Base-by-base conservation (phyloP, 2,888 invertebrate genomes). In the Andrena bucephala region DNA sequence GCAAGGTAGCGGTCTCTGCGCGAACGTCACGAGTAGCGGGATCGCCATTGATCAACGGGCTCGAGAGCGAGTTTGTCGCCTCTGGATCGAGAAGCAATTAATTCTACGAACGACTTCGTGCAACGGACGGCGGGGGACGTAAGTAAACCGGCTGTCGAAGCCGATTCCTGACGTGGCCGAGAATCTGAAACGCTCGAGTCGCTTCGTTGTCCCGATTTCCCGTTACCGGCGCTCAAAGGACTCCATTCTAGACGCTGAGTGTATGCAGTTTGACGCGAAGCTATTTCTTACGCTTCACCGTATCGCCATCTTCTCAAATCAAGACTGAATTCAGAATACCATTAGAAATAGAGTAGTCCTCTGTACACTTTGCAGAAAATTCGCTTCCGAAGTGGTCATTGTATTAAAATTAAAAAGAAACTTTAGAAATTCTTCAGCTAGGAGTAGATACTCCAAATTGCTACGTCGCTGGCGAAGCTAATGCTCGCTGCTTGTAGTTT, bases 11-110 rank as follows among this genome's bases (percentile, higher is more conserved):
- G 33, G 71, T 72, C 48, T 60, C 50, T 50, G 10, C 6, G 62
- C 7, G 29, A 36, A 74, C 20, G 31, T 68, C 59, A 13, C 31
- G 65, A 24, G 10, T 42, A 42, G 13, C 20, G 8, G 59, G 54
- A 73, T 69, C 29, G 33, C 20, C 73, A 77, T 81, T 62, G 74
- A 85, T 84, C 77, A 69, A 74, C 57, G 7, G 33, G 13, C 48
- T 36, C 73, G 57, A 27, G 29, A 57, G 71, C 59, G 65, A 85
- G 54, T 74, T 81, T 78, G 73, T 85, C 76, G 77, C 74, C 57
- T 48, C 29, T 42, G 67, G 57, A 76, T 65, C 31, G 65, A 84
- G 42, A 63, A 57, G 78, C 76, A 83, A 81, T 85, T 85, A 85
- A 81, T 79, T 67, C 54, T 65, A 16, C 65, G 60, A 78, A 81